Evolutionary conservation across 2,797 vertebrate species (phyloP), one percentile per base, ranked within the genome.

Genomic region (Percopsis omiscomaycus): DNA sequence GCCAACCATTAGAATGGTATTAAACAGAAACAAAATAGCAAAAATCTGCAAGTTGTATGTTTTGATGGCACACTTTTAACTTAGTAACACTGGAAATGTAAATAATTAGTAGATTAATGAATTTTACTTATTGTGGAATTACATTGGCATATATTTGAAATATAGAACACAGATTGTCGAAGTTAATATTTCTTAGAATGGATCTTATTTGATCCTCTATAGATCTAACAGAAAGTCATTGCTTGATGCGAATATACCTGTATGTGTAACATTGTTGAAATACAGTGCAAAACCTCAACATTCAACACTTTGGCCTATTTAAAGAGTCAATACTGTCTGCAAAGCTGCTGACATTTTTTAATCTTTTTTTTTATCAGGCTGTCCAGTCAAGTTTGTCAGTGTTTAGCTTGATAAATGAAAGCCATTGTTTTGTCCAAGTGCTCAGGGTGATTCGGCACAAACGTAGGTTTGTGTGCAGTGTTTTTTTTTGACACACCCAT

Each of bases 381-480:
- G 50, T 56, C 59, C 1, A 48, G 44, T 70, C 64, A 70, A 30
- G 69, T 80, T 66, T 52, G 55, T 69, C 66, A 64, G 42, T 32
- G 22, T 60, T 30, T 55, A 1, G 2, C 47, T 46, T 14, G 49
- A 69, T 67, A 71, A 78, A 84, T 78, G 64, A 1, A 9, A 61
- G 29, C 48, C 57, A 60, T 59, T 75, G 73, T 83, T 63, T 44
- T 5, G 27, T 10, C 11, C 27, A 13, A 47, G 48, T 56, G 71
- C 59, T 61, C 28, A 28, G 37, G 53, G 72, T 68, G 70, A 66
- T 27, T n/a, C 28, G 56, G 30, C 8, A 66, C 64, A 78, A 74
- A 66, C 65, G 13, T 42, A 62, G 59, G 64, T 66, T 63, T 64
- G 44, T 79, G 50, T 71, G 32, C 10, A 42, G 30, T 48, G 9